Conservation (phyloP, 1,140 invertebrate species). For the Heliothis virescens region DNA sequence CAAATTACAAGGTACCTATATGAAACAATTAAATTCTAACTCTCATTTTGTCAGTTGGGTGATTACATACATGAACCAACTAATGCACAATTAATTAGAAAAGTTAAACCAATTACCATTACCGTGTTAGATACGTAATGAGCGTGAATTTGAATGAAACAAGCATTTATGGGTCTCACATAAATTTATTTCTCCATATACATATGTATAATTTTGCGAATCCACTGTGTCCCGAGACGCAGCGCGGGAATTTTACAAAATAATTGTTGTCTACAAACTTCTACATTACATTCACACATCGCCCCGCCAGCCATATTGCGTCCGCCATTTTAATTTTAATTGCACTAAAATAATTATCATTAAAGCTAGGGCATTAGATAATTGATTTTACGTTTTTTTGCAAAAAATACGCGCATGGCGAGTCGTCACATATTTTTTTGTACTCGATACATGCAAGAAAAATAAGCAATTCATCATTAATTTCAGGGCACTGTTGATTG, state of each 20-base stretch:
- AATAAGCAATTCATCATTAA: constrained; percentile 41
- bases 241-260: constrained; percentile 83
- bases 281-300: constrained; percentile 76
- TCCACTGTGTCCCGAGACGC: constrained; percentile 83
- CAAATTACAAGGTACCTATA: no score
- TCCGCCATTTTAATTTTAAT: constrained; percentile 74
- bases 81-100: no score
- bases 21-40: no score
- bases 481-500: constrained; percentile 32
- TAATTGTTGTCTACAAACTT: constrained; percentile 78
- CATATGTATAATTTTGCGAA: constrained; percentile 86
- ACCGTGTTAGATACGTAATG: not conserved
- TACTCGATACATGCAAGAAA: constrained; percentile 37
- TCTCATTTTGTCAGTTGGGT: no score
- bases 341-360: constrained; percentile 72
- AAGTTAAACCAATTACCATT: no score
- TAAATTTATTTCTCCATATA: constrained; percentile 86
- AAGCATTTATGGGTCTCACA: constrained; percentile 74
- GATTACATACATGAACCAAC: no score
- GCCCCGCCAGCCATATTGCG: constrained; percentile 66
- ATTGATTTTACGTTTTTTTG: constrained; percentile 46
- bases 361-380: constrained; percentile 56
- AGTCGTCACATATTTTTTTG: constrained; percentile 45
- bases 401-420: constrained; percentile 68
- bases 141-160: constrained; percentile 48